These are phyloP conservation scores for Scelioninae gen. 2 DNA, from an alignment of 2,888 invertebrate genomes.

Conservation along the genomic window DNA sequence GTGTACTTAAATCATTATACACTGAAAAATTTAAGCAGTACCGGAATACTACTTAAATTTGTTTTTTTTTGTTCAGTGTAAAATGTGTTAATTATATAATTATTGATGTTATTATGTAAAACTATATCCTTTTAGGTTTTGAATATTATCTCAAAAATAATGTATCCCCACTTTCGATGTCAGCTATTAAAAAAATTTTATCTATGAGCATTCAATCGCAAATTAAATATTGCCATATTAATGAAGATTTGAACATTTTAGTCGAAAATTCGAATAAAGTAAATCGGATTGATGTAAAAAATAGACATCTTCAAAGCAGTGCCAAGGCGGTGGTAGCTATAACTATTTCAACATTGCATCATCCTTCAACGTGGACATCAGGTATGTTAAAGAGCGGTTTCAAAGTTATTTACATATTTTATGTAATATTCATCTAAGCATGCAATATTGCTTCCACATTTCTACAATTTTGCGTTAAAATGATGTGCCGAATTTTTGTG, in stretches of 20 bases:
- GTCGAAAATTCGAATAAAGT: slow-evolving; percentile 66
- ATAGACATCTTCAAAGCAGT: slow-evolving; percentile 76
- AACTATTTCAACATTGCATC: slow-evolving; percentile 78
- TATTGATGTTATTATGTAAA: not conserved
- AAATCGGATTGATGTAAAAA: slow-evolving; percentile 54
- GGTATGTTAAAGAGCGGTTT: too few relatives aligned
- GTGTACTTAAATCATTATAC: too few relatives aligned
- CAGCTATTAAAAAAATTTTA: slow-evolving; percentile 57
- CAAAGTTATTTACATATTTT: too few relatives aligned
- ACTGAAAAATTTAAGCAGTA: too few relatives aligned
- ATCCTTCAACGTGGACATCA: slow-evolving; percentile 78
- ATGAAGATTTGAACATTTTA: slow-evolving; percentile 52
- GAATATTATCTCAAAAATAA: slow-evolving; percentile 63
- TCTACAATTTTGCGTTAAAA: too few relatives aligned
- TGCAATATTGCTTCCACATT: too few relatives aligned
- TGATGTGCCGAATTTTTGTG: too few relatives aligned
- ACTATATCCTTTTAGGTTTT: slow-evolving; percentile 11
- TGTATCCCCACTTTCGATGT: slow-evolving; percentile 60
- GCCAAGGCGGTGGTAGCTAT: slow-evolving; percentile 79
- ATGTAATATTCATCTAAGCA: too few relatives aligned
- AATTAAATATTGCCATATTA: slow-evolving; percentile 62
- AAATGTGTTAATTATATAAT: too few relatives aligned
- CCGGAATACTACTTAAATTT: too few relatives aligned
- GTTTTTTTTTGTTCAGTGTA: too few relatives aligned
- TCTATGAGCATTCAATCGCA: slow-evolving; percentile 65